These are phyloP conservation scores for Opisthocomus hoazin DNA, from an alignment of 2,113 vertebrate genomes.

Conservation along the genomic window DNA sequence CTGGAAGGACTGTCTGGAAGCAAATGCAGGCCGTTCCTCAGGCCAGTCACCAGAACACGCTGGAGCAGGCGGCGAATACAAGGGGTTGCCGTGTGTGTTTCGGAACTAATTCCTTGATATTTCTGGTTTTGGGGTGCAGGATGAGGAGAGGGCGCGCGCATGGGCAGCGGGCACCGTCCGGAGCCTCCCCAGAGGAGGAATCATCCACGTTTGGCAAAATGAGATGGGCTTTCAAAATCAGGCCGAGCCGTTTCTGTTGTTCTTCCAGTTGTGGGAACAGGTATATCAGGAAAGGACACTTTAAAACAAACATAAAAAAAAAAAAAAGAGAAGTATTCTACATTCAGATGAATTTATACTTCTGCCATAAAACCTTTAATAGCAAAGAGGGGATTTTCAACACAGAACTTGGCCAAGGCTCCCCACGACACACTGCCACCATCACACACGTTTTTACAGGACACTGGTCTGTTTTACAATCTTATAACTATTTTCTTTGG, in stretches of 20 bases:
- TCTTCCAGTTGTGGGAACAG: background rate
- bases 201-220: background rate
- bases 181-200: background rate
- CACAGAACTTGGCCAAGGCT: background rate
- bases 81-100: background rate
- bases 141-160: background rate
- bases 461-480: background rate
- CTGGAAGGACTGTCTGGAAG: background rate
- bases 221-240: background rate
- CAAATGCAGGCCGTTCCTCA: background rate
- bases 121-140: background rate
- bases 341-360: background rate
- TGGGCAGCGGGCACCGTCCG: background rate
- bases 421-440: background rate
- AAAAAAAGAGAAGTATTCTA: background rate
- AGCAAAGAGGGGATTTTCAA: background rate
- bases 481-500: slow-evolving; percentile 23
- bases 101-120: background rate
- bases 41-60: background rate
- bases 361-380: slow-evolving; percentile 21
- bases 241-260: background rate
- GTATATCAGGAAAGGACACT: background rate
- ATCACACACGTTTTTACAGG: background rate
- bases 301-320: background rate
- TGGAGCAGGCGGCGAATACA: background rate